Percentiles rank a stretch among this genome's conserved stretches.
Evolutionary conservation across 2,888 invertebrate species (phyloP).

Genomic region (Amphiduros pacificus): DNA sequence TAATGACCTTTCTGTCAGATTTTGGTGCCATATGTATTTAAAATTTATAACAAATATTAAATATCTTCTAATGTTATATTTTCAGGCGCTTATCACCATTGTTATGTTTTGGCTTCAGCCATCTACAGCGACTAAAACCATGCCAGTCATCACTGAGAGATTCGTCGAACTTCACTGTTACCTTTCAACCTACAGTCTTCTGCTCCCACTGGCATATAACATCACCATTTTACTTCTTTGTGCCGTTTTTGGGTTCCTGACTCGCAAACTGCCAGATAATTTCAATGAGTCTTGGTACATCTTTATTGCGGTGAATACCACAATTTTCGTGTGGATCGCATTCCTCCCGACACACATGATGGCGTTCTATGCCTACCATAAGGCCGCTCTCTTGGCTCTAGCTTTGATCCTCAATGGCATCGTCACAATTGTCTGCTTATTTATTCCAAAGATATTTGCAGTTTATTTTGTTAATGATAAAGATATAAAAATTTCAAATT

Average conservation of each 20-base stretch:
- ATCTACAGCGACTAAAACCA: not conserved
- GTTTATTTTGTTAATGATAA: not conserved
- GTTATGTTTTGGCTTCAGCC: not conserved
- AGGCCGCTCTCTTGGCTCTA: not conserved
- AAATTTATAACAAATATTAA: no score
- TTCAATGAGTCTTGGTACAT: slow-evolving; percentile 13
- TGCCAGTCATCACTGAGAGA: not conserved
- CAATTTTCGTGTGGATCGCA: slow-evolving; percentile 10
- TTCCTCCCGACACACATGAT: slow-evolving; percentile 10
- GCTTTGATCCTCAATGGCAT: slow-evolving; percentile 2
- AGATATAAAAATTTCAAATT: not conserved
- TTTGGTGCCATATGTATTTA: no score
- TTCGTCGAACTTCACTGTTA: not conserved
- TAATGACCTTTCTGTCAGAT: no score
- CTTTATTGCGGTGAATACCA: slow-evolving; percentile 1
- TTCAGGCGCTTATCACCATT: not conserved
- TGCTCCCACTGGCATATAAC: slow-evolving; percentile 4
- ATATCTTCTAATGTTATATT: no score
- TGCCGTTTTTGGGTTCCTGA: slow-evolving; percentile 4
- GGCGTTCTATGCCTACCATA: slow-evolving; percentile 4
- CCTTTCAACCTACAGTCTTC: not conserved
- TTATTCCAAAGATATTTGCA: slow-evolving; percentile 7
- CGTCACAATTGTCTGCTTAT: slow-evolving; percentile 3
- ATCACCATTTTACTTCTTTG: not conserved
- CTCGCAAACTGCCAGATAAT: slow-evolving; percentile 12